Conservation (phyloP, 1,140 invertebrate species). For the Macrobrachium rosenbergii region DNA sequence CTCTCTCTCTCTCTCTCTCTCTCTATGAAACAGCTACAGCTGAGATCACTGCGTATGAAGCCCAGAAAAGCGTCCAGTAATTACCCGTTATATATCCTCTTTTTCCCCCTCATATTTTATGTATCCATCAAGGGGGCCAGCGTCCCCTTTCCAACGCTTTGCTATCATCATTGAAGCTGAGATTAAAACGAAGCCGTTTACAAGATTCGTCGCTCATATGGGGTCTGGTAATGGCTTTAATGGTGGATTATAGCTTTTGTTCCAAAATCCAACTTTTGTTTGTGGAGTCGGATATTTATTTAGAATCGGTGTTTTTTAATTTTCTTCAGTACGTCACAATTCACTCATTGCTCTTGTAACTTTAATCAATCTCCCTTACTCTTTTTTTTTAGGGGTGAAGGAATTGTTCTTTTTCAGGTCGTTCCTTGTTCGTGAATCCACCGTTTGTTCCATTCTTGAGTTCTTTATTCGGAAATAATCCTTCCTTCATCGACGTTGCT, state of each 20-base stretch:
- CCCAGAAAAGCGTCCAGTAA: neutral
- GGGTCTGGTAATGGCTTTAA: no score
- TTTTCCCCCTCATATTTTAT: neutral
- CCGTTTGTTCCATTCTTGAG: neutral
- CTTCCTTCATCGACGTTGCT: no score
- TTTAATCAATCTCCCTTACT: neutral
- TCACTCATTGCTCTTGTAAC: neutral
- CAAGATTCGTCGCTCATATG: no score
- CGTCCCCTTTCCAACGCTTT: no score
- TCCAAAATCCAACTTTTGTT: no score
- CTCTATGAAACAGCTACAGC: neutral
- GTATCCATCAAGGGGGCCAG: no score
- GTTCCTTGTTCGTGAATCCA: neutral
- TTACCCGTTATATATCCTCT: neutral
- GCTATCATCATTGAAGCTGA: no score
- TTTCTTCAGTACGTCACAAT: no score
- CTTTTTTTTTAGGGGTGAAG: neutral
- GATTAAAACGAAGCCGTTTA: no score
- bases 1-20: slow-evolving; percentile 53
- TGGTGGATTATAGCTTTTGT: no score
- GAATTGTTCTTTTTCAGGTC: neutral
- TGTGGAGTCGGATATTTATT: no score
- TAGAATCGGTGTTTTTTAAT: no score
- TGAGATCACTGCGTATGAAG: neutral
- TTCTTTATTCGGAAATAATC: neutral